A percentile compares a stretch with the other conserved stretches of the same genome.
Evolutionary conservation across 2,113 vertebrate species (phyloP).

Genomic region (Scopus umbretta): DNA sequence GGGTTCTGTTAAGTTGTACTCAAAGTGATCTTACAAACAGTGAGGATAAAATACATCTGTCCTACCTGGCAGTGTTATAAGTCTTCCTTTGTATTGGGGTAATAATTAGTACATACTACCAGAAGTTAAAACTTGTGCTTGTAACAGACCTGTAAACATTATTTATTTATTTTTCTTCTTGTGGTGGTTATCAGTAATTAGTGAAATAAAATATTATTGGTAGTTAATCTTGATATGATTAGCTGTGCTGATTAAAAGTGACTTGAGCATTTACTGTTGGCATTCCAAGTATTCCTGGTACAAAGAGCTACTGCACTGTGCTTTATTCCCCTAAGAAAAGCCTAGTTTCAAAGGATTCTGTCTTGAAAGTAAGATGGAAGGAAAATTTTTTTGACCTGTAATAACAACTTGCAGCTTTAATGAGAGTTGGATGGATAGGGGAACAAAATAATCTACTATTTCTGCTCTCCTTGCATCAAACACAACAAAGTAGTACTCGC

Average conservation of each 20-base stretch:
- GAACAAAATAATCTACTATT: background rate
- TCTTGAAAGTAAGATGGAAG: background rate
- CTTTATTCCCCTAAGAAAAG: constrained; percentile 1
- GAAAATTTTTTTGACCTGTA: background rate
- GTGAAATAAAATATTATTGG: constrained; percentile 7
- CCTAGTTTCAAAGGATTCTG: background rate
- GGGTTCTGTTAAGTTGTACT: background rate
- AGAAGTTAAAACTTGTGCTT: constrained; percentile 8
- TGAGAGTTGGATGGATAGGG: background rate
- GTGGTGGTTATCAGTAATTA: background rate
- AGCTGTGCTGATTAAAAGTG: background rate
- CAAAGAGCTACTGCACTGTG: background rate
- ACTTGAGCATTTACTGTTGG: background rate
- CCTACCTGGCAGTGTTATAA: background rate
- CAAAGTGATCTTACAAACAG: background rate
- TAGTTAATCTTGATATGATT: background rate
- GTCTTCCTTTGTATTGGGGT: background rate
- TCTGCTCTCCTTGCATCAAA: background rate
- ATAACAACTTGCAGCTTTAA: background rate
- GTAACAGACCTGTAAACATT: background rate
- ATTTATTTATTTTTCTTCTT: constrained; percentile 12
- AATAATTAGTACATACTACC: constrained; percentile 3
- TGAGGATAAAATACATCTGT: background rate
- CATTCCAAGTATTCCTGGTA: background rate
- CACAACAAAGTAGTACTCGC: background rate